phyloP scores from a whole-genome alignment of 2,113 vertebrate genomes.

The Ondatra zibethicus region DNA sequence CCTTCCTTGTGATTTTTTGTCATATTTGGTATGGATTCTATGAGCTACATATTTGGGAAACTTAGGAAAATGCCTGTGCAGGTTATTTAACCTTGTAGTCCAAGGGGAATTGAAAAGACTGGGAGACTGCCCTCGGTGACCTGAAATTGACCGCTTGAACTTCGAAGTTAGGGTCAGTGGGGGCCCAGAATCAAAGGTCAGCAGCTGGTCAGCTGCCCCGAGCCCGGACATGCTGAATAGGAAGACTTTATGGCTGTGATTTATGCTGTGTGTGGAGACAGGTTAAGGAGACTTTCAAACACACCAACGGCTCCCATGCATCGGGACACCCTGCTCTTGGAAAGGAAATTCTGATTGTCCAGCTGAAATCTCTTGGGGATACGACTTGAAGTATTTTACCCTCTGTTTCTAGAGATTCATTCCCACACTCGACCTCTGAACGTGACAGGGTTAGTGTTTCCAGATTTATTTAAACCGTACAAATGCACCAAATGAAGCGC shows the following conservation, averaged over 20 bases:
- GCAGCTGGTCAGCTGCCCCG: constrained; percentile 92
- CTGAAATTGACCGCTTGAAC: constrained; percentile 98
- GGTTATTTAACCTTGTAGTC: constrained; percentile 87
- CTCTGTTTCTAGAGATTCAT: constrained; percentile 87
- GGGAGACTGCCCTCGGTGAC: constrained; percentile 89
- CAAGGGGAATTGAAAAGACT: constrained; percentile 87
- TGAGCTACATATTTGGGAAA: constrained; percentile 58
- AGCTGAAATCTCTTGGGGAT: constrained; percentile 89
- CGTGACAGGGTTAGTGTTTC: constrained; percentile 87
- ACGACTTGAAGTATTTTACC: constrained; percentile 91
- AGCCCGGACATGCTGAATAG: constrained; percentile 88
- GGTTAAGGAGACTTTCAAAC: constrained; percentile 91
- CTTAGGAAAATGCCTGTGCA: constrained; percentile 81
- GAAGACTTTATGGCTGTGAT: constrained; percentile 94
- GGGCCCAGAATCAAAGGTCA: constrained; percentile 95
- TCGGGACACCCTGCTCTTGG: constrained; percentile 85
- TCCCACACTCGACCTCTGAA: constrained; percentile 89
- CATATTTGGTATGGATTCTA: constrained; percentile 49
- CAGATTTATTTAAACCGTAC: constrained; percentile 90
- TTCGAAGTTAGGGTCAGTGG: constrained; percentile 93
- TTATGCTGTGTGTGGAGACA: constrained; percentile 94
- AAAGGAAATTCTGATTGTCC: constrained; percentile 94
- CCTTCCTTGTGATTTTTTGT: not conserved
- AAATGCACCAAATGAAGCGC: constrained; percentile 84
- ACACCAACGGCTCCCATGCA: constrained; percentile 85